These are phyloP conservation scores for Pseudochromis fuscus DNA, from an alignment of 2,797 vertebrate species.

Conservation along the genomic window DNA sequence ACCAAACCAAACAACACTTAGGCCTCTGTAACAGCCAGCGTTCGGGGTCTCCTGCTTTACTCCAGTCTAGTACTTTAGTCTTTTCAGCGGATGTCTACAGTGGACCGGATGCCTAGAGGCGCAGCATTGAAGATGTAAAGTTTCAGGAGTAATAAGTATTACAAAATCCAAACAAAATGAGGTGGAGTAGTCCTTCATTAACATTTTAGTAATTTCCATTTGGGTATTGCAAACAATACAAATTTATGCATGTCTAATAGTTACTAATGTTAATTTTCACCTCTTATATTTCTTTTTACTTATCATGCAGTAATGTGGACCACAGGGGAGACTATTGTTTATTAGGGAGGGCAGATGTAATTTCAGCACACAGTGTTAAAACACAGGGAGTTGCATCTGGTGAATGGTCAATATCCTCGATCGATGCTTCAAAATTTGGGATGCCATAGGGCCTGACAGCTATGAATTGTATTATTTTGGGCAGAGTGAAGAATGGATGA, in stretches of 20 bases:
- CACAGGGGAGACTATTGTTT: conserved; percentile 64
- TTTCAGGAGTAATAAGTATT: conserved; percentile 48
- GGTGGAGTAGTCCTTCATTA: conserved; percentile 49
- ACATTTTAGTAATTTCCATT: conserved; percentile 58
- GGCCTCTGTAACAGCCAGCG: conserved; percentile 51
- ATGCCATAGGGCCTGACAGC: conserved; percentile 82
- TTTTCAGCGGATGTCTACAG: conserved; percentile 46
- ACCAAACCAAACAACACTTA: conserved; percentile 71
- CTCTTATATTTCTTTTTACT: conserved; percentile 61
- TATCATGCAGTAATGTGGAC: conserved; percentile 56
- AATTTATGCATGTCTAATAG: conserved; percentile 54
- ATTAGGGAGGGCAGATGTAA: conserved; percentile 73
- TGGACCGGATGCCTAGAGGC: conserved; percentile 57
- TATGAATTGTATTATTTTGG: conserved; percentile 80
- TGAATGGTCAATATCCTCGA: conserved; percentile 84
- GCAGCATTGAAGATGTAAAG: conserved; percentile 55
- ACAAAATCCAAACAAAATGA: conserved; percentile 51
- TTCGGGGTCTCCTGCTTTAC: conserved; percentile 29
- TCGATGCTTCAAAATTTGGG: conserved; percentile 82
- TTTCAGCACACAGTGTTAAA: conserved; percentile 70
- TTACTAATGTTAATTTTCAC: conserved; percentile 63
- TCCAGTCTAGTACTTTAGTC: too few species aligned
- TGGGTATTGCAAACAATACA: conserved; percentile 29
- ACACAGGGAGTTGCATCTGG: conserved; percentile 74
- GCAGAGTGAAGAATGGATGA: conserved; percentile 72